Evolutionary conservation across 2,888 invertebrate species (phyloP).

Genomic region (Leptothorax acervorum): DNA sequence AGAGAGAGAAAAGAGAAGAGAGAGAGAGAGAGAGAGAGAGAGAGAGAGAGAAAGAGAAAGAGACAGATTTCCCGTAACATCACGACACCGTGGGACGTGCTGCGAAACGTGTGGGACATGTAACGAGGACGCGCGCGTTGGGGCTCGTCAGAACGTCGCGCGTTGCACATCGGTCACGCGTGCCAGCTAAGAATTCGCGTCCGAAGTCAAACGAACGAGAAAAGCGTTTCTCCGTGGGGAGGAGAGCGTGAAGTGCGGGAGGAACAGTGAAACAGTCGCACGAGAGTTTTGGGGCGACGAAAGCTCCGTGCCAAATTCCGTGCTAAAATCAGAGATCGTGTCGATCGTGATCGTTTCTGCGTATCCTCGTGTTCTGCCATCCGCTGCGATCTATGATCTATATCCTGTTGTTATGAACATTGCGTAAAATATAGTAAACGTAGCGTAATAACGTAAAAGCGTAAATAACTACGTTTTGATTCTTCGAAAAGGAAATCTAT

Average conservation of each 20-base stretch:
- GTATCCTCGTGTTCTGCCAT: neutral
- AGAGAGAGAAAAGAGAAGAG: neutral
- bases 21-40: too few relatives aligned
- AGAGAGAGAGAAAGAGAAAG: too few relatives aligned
- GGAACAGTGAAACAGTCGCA: conserved; percentile 21
- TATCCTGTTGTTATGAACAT: neutral
- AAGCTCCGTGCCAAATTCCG: conserved; percentile 76
- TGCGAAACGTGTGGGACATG: conserved; percentile 62
- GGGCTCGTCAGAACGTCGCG: conserved; percentile 75
- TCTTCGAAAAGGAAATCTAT: neutral
- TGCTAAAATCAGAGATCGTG: conserved; percentile 58
- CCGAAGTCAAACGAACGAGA: conserved; percentile 63
- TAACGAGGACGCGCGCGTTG: conserved; percentile 66
- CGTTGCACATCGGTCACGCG: conserved; percentile 79
- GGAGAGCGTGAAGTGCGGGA: neutral
- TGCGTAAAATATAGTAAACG: neutral
- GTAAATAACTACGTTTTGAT: neutral
- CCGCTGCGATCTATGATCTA: neutral
- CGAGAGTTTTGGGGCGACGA: conserved; percentile 64
- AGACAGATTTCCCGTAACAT: conserved; percentile 42
- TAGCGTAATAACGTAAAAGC: neutral
- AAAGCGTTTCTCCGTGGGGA: conserved; percentile 23
- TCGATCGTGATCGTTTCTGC: conserved; percentile 33
- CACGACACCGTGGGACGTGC: conserved; percentile 64
- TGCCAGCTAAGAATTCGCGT: conserved; percentile 79